These are phyloP conservation scores for Scaptomyza parva DNA, from an alignment of 2,888 invertebrate genomes.

Conservation along the genomic window DNA sequence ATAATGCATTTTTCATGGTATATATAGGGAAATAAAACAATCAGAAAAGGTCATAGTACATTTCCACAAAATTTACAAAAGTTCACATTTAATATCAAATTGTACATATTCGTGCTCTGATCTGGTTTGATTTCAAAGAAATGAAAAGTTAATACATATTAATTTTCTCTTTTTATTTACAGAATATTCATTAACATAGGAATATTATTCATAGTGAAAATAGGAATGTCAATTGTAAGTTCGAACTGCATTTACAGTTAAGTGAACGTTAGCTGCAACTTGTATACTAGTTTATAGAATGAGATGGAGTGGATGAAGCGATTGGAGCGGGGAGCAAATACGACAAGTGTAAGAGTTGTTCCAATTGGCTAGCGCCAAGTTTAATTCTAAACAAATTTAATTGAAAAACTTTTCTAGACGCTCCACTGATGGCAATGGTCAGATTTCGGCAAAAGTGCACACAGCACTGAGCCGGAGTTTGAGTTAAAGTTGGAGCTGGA, in stretches of 20 bases:
- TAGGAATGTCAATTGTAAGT: constrained; percentile 9
- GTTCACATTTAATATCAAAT: too few relatives aligned
- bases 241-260: constrained; percentile 48
- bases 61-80: too few relatives aligned
- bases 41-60: background rate
- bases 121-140: background rate
- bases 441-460: constrained; percentile 56
- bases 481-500: constrained; percentile 1
- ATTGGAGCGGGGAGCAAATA: background rate
- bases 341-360: background rate
- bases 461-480: constrained; percentile 4
- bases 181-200: background rate
- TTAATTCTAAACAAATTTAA: constrained; percentile 79
- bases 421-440: constrained; percentile 62
- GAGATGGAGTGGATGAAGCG: background rate
- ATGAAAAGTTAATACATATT: too few relatives aligned
- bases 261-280: constrained; percentile 40
- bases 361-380: constrained; percentile 62
- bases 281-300: background rate
- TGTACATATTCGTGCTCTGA: too few relatives aligned
- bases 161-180: too few relatives aligned
- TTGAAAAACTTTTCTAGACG: constrained; percentile 72
- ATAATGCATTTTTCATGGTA: background rate
- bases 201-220: too few relatives aligned
- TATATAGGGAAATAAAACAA: background rate